Conservation (phyloP, 2,797 vertebrate genomes). For the Columba guinea region DNA sequence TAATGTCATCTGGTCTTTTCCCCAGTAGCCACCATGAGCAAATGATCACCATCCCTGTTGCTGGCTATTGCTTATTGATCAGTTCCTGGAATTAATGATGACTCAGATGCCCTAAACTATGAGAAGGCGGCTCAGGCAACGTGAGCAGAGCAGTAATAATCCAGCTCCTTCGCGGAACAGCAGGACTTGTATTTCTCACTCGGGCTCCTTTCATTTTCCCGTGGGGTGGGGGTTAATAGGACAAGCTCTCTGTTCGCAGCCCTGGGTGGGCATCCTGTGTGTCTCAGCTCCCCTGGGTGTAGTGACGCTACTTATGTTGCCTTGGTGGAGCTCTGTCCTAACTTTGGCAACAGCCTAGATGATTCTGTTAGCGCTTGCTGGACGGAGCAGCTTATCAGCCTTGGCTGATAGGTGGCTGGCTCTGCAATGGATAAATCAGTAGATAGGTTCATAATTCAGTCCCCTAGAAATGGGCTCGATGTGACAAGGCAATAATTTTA, state of each 20-base stretch:
- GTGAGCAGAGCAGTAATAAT: neutral
- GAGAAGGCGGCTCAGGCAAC: neutral
- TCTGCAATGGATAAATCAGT: neutral
- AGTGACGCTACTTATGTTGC: neutral
- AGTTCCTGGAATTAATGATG: rapidly evolving
- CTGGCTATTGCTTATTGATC: neutral
- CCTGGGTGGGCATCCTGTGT: neutral
- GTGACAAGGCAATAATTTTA: neutral
- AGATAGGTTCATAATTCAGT: neutral
- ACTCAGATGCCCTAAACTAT: neutral
- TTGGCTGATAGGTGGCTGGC: neutral
- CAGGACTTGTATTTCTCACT: neutral
- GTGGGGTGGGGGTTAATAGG: neutral
- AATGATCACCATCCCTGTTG: neutral
- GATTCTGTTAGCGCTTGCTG: neutral
- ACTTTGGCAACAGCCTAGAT: neutral
- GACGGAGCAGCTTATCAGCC: neutral
- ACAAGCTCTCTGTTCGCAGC: neutral
- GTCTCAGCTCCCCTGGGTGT: neutral
- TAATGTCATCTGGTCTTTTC: neutral
- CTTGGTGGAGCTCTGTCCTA: neutral
- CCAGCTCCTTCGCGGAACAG: neutral
- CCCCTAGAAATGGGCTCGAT: neutral
- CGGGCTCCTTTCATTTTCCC: neutral
- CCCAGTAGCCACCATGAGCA: neutral